Evolutionary conservation across 2,888 invertebrate species (phyloP).

Genomic region (Gastrophysa polygoni): DNA sequence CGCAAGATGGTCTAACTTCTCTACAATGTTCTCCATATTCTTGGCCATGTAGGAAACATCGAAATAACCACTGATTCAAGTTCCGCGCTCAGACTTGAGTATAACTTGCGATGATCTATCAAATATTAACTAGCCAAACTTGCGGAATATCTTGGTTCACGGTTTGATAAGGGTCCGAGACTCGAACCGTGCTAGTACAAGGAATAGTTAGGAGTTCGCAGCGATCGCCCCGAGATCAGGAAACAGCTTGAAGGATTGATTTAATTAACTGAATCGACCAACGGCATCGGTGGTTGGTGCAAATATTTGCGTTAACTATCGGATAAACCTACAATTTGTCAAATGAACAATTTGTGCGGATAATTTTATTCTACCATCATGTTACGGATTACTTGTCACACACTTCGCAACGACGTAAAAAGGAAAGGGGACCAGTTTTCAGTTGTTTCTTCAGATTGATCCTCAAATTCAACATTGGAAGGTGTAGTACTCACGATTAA

Average conservation of each 20-base stretch:
- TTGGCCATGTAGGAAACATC: no score
- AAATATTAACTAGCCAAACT: constrained; percentile 3
- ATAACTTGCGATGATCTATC: constrained; percentile 8
- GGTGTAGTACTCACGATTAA: no score
- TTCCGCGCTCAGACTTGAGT: no score
- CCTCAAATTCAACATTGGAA: no score
- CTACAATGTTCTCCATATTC: no score
- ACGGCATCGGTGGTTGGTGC: constrained; percentile 2
- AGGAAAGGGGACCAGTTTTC: no score
- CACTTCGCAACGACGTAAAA: no score
- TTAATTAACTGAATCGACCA: constrained; percentile 21
- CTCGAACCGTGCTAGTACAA: constrained; percentile 8
- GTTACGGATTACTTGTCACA: no score
- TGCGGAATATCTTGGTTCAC: constrained; percentile 12
- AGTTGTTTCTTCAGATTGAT: no score
- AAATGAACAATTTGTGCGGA: not conserved
- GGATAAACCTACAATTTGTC: not conserved
- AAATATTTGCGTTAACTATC: constrained; percentile 10
- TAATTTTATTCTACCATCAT: no score
- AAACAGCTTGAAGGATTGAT: constrained; percentile 19
- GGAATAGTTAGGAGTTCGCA: constrained; percentile 24
- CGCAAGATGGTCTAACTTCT: no score
- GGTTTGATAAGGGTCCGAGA: constrained; percentile 23
- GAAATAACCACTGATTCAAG: no score
- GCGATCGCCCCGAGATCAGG: constrained; percentile 19